Base-by-base conservation (phyloP, 2,797 vertebrate genomes). In the Coracias cyanogaster region DNA sequence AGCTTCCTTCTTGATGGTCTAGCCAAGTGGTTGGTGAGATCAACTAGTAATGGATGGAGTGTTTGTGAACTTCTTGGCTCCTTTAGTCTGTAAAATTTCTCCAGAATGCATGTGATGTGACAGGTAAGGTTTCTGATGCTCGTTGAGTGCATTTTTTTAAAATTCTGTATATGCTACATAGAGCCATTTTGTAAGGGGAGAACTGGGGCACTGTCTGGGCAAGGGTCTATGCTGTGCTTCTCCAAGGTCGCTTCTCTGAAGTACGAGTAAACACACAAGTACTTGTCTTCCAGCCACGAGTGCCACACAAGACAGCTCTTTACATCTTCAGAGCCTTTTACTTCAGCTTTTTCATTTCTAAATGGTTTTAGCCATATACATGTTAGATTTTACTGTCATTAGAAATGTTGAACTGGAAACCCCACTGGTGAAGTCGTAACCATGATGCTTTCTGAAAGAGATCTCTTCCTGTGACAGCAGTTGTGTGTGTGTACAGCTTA, bases 71-170 rank as follows among this genome's bases (percentile, higher is more conserved):
- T 19, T 65, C 55, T 12, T 79, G 13, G 6, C 69, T 78, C 17
- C 22, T 49, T 67, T 54, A 21, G 18, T 28, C 13, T 39, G 17
- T 82, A 29, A 35, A 45, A 33, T 41, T 55, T 57, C 43, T 86
- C 35, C 31, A 17, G 31, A 64, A 17, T 39, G 21, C 52, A 9
- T 19, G 5, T 58, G 26, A 35, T 45, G 6, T 67, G 69, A 17
- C 14, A 28, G 22, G 5, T 2, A 3, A 8, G 26, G 12, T 31
- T 72, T 78, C 29, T 72, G 26, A 22, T 79, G 33, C 54, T 71
- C 13, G 2, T 51, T 1, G 1, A 51, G 43, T 49, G 31, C 4
- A 1, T 43, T 2, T 4, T 64, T 71, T 69, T 66, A 37, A 4
- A 33, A 28, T 77, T 87, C 26, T 77, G 26, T 69, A 5, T 69